Base-by-base conservation (phyloP, 1,140 invertebrate species). In the Euschistus heros region DNA sequence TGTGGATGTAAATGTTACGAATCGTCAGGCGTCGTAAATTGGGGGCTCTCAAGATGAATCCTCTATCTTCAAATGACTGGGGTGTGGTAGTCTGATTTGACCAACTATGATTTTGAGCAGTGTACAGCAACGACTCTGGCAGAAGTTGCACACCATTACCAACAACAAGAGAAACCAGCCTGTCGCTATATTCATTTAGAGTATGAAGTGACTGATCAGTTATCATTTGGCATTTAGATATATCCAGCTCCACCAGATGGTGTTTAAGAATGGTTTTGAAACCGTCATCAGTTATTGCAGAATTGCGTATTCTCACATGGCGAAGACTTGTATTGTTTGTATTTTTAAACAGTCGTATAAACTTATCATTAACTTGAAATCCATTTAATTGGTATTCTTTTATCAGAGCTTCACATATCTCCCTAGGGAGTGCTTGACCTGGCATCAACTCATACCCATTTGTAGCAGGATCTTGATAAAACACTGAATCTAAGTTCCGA, bases 331-430 rank as follows among this genome's bases (percentile, higher is more conserved):
- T 89, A 14, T 78, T 76, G 0, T 74, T 71, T 10, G 77, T 76
- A 73, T 92, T 84, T 68, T 80, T 76, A 72, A 93, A 91, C 66
- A 92, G 78, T 67, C 82, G 80, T 5, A 89, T 80, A 69, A 90
- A 85, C 63, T 76, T 78, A 68, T 88, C 82, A 70, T 84, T 81
- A 17, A 73, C 50, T 46, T 66, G 64, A 47, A 54, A 63, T 7
- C 67, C 67, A 63, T 78, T 79, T 67, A 80, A 79, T 65, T 84
- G 82, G 67, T 82, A 82, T 15, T 79, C 75, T 64, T 82, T 74
- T 6, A 91, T 75, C 18, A 89, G 75, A 73, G 79, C 81, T 73
- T 88, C 86, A 72, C 86, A 87, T 67, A 88, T 84, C 75, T 86
- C 86, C 68, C 80, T 81, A 8, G 85, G 87, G 50, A 87, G 76